Conservation (phyloP, 2,888 invertebrate species). For the Aphrophora alni region DNA sequence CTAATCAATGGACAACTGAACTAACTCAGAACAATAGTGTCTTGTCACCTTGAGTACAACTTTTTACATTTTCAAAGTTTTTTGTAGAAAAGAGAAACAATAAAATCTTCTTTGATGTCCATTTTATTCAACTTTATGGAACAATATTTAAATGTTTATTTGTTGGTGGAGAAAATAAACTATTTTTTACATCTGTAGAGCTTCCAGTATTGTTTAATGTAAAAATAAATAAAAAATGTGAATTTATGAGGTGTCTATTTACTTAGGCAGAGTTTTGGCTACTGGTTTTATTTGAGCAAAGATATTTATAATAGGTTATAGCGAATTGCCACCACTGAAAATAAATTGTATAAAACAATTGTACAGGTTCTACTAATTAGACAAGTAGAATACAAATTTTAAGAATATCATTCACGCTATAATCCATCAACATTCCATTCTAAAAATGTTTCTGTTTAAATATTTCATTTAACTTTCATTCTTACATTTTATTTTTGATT, state of each 20-base stretch:
- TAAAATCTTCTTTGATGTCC: not conserved
- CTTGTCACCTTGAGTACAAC: constrained; percentile 32
- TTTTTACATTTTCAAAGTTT: constrained; percentile 28
- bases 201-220: constrained; percentile 24
- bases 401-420: no score
- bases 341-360: constrained; percentile 15
- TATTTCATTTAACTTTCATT: no score
- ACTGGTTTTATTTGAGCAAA: constrained; percentile 3
- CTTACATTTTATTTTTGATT: no score
- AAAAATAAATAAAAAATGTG: not conserved
- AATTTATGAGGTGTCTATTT: constrained; percentile 1
- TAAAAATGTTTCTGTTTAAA: no score
- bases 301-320: constrained; percentile 35
- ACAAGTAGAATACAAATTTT: not conserved
- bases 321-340: constrained; percentile 24
- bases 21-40: constrained; percentile 21
- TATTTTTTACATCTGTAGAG: constrained; percentile 29
- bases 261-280: not conserved
- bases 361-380: not conserved
- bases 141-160: constrained; percentile 18
- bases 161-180: constrained; percentile 1
- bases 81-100: constrained; percentile 19
- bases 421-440: no score
- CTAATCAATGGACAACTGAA: not conserved
- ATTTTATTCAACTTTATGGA: not conserved